Conservation (phyloP, 2,888 invertebrate genomes). For the Chymomyza caudatula region DNA sequence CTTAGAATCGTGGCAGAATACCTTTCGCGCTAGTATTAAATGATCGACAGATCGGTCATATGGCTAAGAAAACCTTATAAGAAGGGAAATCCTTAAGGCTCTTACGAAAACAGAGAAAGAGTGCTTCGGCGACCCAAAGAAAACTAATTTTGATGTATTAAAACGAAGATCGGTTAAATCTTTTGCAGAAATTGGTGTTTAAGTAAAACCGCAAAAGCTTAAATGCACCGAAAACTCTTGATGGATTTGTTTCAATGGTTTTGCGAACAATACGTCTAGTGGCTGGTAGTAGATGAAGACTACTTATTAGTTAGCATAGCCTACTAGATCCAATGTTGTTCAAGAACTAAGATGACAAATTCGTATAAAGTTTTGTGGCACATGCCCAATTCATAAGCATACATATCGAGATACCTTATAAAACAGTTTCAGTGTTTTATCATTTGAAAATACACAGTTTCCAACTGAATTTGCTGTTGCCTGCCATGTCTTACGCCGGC, state of each 20-base stretch:
- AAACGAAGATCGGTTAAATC: not conserved
- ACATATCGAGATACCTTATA: not conserved
- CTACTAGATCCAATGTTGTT: not conserved
- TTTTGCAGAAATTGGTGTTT: not conserved
- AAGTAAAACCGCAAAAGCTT: not conserved
- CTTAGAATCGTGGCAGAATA: no score
- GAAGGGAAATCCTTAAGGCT: no score
- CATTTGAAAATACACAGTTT: not conserved
- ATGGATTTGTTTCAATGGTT: not conserved
- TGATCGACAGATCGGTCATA: no score
- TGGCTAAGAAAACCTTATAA: no score
- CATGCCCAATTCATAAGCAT: not conserved
- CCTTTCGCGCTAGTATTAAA: no score
- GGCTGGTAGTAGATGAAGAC: not conserved
- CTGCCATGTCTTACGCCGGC: constrained; percentile 48
- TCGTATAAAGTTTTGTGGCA: not conserved
- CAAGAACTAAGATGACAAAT: not conserved
- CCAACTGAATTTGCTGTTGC: not conserved
- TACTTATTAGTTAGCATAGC: not conserved
- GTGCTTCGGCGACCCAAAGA: no score
- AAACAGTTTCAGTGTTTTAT: not conserved
- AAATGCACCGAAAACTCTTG: not conserved
- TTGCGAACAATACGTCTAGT: not conserved
- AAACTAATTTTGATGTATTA: no score
- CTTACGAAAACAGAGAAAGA: no score